Evolutionary conservation across 2,888 invertebrate species (phyloP).

Genomic region (Empis stercorea): DNA sequence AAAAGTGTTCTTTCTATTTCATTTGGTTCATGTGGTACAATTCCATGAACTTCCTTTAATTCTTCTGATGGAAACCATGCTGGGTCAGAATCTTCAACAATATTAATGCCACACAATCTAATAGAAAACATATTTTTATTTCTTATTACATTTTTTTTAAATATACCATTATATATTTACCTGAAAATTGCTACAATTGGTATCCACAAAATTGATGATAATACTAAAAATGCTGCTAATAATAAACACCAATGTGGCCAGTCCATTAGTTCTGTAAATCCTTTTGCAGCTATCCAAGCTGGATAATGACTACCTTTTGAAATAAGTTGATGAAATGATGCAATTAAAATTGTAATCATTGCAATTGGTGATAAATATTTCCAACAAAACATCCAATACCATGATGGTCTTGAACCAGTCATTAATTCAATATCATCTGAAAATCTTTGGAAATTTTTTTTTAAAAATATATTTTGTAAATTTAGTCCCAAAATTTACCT

Average conservation of each 20-base stretch:
- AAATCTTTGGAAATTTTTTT: slow-evolving; percentile 67
- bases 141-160: too few species aligned
- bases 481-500: too few species aligned
- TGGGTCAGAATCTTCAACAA: slow-evolving; percentile 79
- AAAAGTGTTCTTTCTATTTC: slow-evolving; percentile 64
- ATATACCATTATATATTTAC: too few species aligned
- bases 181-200: slow-evolving; percentile 69
- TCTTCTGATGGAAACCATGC: slow-evolving; percentile 88
- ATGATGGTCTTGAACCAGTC: slow-evolving; percentile 77
- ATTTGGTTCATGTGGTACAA: slow-evolving; percentile 71
- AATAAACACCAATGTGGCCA: slow-evolving; percentile 81
- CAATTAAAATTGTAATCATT: slow-evolving; percentile 73
- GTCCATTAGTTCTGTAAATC: slow-evolving; percentile 59
- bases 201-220: slow-evolving; percentile 79
- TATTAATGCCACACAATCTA: slow-evolving; percentile 64
- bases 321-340: slow-evolving; percentile 69
- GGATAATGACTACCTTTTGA: slow-evolving; percentile 72
- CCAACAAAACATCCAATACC: slow-evolving; percentile 92
- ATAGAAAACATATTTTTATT: slow-evolving; percentile 17
- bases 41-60: slow-evolving; percentile 76
- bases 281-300: slow-evolving; percentile 65
- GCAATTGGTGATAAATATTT: slow-evolving; percentile 83
- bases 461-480: too few species aligned
- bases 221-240: slow-evolving; percentile 57
- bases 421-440: slow-evolving; percentile 90